Evolutionary conservation across 2,797 vertebrate species (phyloP).

Genomic region (Huso huso): DNA sequence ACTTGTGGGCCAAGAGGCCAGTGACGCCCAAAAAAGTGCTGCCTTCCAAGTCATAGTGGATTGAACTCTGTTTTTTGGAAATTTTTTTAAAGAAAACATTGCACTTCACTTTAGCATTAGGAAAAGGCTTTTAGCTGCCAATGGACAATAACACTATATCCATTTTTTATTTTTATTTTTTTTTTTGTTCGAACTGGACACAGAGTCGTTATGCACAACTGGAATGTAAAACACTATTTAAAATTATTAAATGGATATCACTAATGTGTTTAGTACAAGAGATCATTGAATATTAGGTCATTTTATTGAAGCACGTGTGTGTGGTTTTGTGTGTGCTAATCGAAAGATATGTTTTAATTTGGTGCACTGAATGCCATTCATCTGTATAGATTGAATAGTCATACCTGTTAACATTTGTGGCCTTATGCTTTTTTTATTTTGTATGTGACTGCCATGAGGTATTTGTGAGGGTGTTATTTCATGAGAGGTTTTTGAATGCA

Average conservation of each 20-base stretch:
- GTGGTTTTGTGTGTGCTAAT: conserved; percentile 65
- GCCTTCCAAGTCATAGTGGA: conserved; percentile 74
- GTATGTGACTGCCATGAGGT: conserved; percentile 53
- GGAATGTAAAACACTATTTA: conserved; percentile 80
- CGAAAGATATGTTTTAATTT: conserved; percentile 48
- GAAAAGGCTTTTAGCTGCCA: conserved; percentile 75
- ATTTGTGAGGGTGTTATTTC: conserved; percentile 47
- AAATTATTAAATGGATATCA: conserved; percentile 50
- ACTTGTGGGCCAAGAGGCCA: conserved; percentile 95
- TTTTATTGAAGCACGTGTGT: conserved; percentile 42
- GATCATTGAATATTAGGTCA: conserved; percentile 38
- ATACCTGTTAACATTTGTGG: conserved; percentile 66
- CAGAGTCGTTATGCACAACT: conserved; percentile 65
- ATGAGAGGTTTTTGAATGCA: conserved; percentile 37
- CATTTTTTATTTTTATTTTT: conserved; percentile 27
- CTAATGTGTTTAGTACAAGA: conserved; percentile 46
- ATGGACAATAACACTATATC: conserved; percentile 45
- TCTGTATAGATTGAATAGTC: conserved; percentile 56
- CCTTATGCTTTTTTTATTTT: conserved; percentile 64
- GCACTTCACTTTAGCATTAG: conserved; percentile 75
- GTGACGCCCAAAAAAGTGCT: conserved; percentile 91
- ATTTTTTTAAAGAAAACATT: conserved; percentile 38
- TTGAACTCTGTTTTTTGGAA: conserved; percentile 16
- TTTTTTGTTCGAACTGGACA: conserved; percentile 48
- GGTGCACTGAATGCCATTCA: conserved; percentile 76